These are phyloP conservation scores for Amphipyra berbera DNA, from an alignment of 2,888 invertebrate species.

Conservation along the genomic window DNA sequence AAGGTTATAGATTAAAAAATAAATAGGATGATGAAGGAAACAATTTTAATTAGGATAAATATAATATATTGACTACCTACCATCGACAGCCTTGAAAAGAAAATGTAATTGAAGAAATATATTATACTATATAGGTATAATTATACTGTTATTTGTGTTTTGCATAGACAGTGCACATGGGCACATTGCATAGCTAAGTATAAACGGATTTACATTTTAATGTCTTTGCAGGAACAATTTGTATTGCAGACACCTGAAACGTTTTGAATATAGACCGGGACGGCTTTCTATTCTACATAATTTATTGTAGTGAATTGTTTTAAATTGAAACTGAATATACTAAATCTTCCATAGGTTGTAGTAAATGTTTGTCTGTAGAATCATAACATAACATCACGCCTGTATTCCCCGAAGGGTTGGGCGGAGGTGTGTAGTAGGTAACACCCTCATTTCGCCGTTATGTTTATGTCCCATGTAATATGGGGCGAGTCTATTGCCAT, in stretches of 20 bases:
- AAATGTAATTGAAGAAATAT: conserved; percentile 41
- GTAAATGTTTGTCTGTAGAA: conserved; percentile 9
- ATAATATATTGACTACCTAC: not conserved
- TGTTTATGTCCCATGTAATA: no score
- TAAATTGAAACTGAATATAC: conserved; percentile 39
- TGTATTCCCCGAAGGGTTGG: no score
- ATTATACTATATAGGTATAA: conserved; percentile 51
- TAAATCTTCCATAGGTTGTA: conserved; percentile 19
- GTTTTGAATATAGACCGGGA: conserved; percentile 61
- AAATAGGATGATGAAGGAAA: not conserved
- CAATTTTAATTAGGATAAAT: not conserved
- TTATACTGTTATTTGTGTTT: conserved; percentile 60
- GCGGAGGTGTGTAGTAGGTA: no score
- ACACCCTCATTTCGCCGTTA: no score
- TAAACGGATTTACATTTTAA: conserved; percentile 71
- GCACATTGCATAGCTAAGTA: conserved; percentile 62
- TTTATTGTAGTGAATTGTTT: conserved; percentile 52
- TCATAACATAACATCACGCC: no score
- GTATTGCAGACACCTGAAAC: conserved; percentile 66
- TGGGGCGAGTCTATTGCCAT: no score
- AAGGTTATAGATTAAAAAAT: no score
- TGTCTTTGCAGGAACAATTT: conserved; percentile 67
- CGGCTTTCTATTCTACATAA: conserved; percentile 47
- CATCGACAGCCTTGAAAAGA: conserved; percentile 14
- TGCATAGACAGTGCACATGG: conserved; percentile 56